These are phyloP conservation scores for Mayetiola destructor DNA, from an alignment of 2,888 invertebrate species.

Conservation along the genomic window DNA sequence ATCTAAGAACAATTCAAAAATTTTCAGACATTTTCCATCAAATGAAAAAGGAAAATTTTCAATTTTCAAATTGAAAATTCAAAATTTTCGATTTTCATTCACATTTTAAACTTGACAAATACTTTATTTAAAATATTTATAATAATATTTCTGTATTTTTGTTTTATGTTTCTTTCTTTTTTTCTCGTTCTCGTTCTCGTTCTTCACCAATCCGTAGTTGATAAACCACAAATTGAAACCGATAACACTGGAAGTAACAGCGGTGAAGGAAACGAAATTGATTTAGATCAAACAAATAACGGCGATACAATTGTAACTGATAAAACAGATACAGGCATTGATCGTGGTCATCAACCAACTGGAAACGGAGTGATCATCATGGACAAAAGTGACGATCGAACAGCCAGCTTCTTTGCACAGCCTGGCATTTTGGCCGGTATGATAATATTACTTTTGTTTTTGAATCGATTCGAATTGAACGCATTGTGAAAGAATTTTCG, in stretches of 20 bases:
- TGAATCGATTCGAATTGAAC: background rate
- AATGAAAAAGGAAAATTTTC: too few species aligned
- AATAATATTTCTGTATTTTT: too few species aligned
- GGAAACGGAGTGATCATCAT: conserved; percentile 60
- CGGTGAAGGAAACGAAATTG: conserved; percentile 17
- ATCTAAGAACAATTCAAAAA: too few species aligned
- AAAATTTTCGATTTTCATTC: too few species aligned
- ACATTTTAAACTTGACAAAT: too few species aligned
- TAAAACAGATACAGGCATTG: background rate
- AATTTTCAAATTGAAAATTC: too few species aligned
- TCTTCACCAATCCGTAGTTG: too few species aligned
- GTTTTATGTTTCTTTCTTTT: too few species aligned
- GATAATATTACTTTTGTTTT: conserved; percentile 19
- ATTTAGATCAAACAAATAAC: conserved; percentile 17
- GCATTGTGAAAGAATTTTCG: background rate
- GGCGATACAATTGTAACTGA: conserved; percentile 16
- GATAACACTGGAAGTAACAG: background rate
- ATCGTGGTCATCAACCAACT: conserved; percentile 14
- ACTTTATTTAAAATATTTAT: too few species aligned
- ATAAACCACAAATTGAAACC: background rate
- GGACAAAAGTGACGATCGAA: conserved; percentile 71
- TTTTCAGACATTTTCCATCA: too few species aligned
- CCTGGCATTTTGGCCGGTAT: conserved; percentile 85
- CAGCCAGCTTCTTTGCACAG: conserved; percentile 87
- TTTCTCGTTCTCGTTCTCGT: too few species aligned